Base-by-base conservation (phyloP, 2,888 invertebrate species). In the Luperina nickerlii region DNA sequence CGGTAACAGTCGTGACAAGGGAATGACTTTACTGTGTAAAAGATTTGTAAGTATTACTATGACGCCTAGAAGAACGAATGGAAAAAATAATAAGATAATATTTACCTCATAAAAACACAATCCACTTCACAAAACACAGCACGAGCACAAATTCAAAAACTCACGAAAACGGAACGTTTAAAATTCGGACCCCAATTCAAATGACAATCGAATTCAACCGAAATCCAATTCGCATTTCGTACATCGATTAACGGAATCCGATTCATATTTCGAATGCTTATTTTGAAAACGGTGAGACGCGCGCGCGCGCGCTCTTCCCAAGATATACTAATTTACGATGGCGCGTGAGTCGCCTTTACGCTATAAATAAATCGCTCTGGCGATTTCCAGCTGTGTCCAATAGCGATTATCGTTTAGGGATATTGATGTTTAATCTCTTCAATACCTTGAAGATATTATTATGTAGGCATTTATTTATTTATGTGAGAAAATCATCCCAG, bases 361-460 rank as follows among this genome's bases (percentile, higher is more conserved):
- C 94, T 95, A 95, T 95, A 94, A 95, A 95, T 96, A 95, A 93
- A 85, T 87, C 84, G 82, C 84, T 86, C 85, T 83, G 87, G 88
- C 87, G 90, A 88, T 89, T 89, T 89, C 90, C 89, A 90, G 87
- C 90, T 90, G 87, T 84, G 86, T 74, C 81, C 89, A 79, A 74
- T 75, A 72, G 76, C 81, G 86, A 87, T 84, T 79, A 89, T 87
- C 85, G 84, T 86, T 89, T 88, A 85, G 79, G 81, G 79, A 79
- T 86, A 85, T 86, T 85, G 77, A 77, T 76, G 48, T 79, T 84
- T 86, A 87, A 82, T 83, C 66, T 82, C 62, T 77, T 78, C 77
- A 60, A 67, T 62, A 62, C 4, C 20, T 71, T 42, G 38, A 38
- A n/a, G n/a, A 71, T 13, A 42, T 5, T 48, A 13, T 7, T 51